Base-by-base conservation (phyloP, 1,140 invertebrate genomes). In the Ceratoteleas bidentatus region DNA sequence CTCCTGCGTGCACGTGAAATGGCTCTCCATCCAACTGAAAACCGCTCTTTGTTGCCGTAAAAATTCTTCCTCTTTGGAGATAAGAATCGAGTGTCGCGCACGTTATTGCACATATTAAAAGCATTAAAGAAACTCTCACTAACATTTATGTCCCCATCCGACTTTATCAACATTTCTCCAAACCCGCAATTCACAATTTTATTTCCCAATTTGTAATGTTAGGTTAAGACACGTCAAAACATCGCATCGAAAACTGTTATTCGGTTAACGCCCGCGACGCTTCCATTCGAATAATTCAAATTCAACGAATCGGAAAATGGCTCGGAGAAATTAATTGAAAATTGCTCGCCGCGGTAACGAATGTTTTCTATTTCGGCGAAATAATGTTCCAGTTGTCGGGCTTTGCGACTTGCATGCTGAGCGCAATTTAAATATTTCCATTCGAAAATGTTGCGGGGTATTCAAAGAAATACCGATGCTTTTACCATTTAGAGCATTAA, bases 401-500 rank as follows among this genome's bases (percentile, higher is more conserved):
- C 7, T 60, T 49, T 36, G 32, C 58, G 45, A 61, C 43, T 14
- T 15, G 45, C 47, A 61, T 61, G 47, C 58, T 61, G 32, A 6
- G 32, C n/a, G 15, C 45, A 57, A 77, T 56, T 69, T 62, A 66
- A 77, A 79, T 73, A 72, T 79, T 72, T 79, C 61, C 68, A 66
- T 72, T 65, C 38, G 61, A 47, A 73, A 73, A 66, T 73, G 56
- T 61, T 72, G 49, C 33, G 34, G 32, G 56, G 47, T 53, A 69
- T 73, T 80, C 69, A 73, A 68, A 68, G 77, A 80, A 79, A 68
- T 78, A 77, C 73, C 80, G 50, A 69, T 64, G 64, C 80, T 78
- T 66, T 68, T 74, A 74, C 62, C 69, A 78, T 78, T 78, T 50
- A 49, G 54, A 68, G 69, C 74, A 85, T 86, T 84, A 85, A 87